phyloP scores from a whole-genome alignment of 2,113 vertebrate genomes.

The Lonchura striata region DNA sequence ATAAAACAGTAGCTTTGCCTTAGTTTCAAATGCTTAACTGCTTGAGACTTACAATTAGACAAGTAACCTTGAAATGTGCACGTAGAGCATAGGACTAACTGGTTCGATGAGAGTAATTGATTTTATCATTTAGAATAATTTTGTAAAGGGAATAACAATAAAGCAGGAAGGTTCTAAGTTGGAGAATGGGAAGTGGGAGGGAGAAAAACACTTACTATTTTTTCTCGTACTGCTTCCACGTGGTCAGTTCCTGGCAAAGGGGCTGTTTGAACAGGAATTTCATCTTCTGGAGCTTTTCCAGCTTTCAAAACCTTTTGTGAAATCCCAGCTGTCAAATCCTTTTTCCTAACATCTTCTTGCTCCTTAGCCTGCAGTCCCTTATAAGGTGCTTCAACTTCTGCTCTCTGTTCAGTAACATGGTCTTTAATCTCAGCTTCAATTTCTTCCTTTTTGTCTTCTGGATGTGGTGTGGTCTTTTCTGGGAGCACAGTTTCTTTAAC shows the following conservation, averaged over 20 bases:
- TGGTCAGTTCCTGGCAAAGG: slow-evolving; percentile 12
- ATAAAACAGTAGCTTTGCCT: not conserved
- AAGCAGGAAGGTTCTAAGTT: not conserved
- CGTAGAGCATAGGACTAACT: not conserved
- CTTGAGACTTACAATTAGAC: not conserved
- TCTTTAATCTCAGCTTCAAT: slow-evolving; percentile 2
- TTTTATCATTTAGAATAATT: not conserved
- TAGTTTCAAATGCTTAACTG: not conserved
- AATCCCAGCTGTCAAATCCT: not conserved
- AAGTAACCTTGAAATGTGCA: not conserved
- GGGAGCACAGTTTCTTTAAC: not conserved
- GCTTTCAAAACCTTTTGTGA: not conserved
- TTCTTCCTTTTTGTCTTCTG: slow-evolving; percentile 32
- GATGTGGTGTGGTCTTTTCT: not conserved
- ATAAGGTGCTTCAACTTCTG: not conserved
- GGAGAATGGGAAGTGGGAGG: not conserved
- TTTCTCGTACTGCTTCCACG: slow-evolving; percentile 65
- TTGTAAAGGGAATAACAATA: not conserved
- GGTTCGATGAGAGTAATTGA: not conserved
- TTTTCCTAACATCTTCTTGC: not conserved
- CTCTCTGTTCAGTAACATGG: not conserved
- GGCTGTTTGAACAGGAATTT: not conserved
- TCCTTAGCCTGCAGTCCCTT: not conserved
- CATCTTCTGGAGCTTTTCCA: not conserved
- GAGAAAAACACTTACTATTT: slow-evolving; percentile 71